Base-by-base conservation (phyloP, 2,888 invertebrate genomes). In the Alsophila aescularia region DNA sequence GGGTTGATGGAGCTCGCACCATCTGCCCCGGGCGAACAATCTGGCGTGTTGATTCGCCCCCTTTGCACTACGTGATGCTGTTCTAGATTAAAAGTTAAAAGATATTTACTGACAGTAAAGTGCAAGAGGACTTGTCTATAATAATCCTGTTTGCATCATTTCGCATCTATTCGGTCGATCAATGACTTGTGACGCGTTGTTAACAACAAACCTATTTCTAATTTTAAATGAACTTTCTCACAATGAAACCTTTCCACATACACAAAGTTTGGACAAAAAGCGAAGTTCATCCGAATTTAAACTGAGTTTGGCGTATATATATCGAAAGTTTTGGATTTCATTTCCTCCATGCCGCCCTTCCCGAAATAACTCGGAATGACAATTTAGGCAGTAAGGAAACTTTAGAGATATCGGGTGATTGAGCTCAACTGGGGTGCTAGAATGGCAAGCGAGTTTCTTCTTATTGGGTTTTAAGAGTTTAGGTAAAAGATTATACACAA, bases 241-340 rank as follows among this genome's bases (percentile, higher is more conserved):
- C 4, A 7, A 32, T 32, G 12, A 6, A 13, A 6, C 32, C n/a
- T 32, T 43, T 44, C 7, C 32, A 13, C 43, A 43, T 35, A 52
- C 47, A 58, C 57, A 61, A 62, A 57, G 50, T 56, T 54, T n/a
- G 21, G 40, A 61, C 64, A 66, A 70, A 69, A 66, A 62, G 65
- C 59, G 63, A 73, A 70, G 71, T 71, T 67, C 58, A 62, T 65
- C 47, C 66, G 64, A 61, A 66, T 70, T 77, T 71, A 73, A 73
- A 68, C 55, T 49, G 62, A 67, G 63, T 67, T 72, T 62, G 52
- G 61, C 62, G 67, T 77, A 73, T 76, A 77, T 77, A 77, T 75
- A 77, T 79, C 72, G 73, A 78, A 77, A 81, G 77, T 81, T 81
- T 67, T 66, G 73, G 67, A 72, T 77, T 81, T 76, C 73, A 78